Evolutionary conservation across 1,140 invertebrate species (phyloP).

Genomic region (Halesus radiatus): DNA sequence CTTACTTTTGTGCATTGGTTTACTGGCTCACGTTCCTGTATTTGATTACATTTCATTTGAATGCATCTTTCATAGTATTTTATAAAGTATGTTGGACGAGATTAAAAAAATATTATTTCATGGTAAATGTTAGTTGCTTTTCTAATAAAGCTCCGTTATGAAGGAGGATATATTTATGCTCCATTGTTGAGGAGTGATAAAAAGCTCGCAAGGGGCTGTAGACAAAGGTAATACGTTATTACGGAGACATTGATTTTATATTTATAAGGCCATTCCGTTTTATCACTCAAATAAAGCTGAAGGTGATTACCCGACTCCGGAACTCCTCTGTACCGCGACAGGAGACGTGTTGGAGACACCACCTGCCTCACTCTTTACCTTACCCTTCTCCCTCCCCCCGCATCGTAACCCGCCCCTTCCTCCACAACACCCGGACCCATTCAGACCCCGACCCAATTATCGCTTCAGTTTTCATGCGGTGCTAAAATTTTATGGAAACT

Average conservation of each 20-base stretch:
- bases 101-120: no score
- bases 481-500: conserved; percentile 15
- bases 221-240: neutral
- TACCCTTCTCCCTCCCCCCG: neutral
- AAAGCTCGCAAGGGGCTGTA: neutral
- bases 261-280: conserved; percentile 6
- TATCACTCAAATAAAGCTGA: conserved; percentile 6
- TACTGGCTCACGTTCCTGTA: no score
- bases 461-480: conserved; percentile 3
- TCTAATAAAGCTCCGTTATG: no score
- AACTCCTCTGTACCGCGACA: neutral
- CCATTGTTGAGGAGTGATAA: neutral
- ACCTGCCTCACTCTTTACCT: neutral
- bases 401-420: neutral
- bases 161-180: no score
- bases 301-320: neutral
- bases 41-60: no score
- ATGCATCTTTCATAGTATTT: no score
- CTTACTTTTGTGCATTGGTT: no score
- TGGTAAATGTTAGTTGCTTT: no score
- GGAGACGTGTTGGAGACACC: neutral
- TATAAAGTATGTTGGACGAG: no score
- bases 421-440: no score
- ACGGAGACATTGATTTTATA: neutral
- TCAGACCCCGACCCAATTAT: conserved; percentile 18